Evolutionary conservation across 2,113 vertebrate species (phyloP).

Genomic region (human (Homo sapiens)): DNA sequence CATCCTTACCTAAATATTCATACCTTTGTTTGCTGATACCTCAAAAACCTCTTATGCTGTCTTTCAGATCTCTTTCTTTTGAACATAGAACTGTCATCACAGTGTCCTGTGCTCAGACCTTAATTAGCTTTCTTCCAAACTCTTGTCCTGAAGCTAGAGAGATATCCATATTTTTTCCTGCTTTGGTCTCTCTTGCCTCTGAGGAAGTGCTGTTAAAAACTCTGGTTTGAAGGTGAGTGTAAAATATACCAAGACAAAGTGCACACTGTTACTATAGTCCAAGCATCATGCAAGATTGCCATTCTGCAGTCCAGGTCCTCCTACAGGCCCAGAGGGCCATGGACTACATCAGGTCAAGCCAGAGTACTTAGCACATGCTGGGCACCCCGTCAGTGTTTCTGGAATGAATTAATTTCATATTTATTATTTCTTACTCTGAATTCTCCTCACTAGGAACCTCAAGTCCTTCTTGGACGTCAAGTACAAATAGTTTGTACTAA

Average conservation of each 20-base stretch:
- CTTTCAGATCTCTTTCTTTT: not conserved
- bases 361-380: not conserved
- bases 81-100: not conserved
- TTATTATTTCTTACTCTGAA: not conserved
- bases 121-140: not conserved
- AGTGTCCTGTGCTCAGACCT: not conserved
- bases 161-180: not conserved
- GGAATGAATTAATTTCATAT: not conserved
- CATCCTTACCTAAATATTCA: not conserved
- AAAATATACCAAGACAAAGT: not conserved
- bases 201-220: not conserved
- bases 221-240: not conserved
- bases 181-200: not conserved
- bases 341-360: not conserved
- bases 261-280: not conserved
- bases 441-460: not conserved
- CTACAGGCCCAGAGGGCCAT: not conserved
- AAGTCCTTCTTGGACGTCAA: not conserved
- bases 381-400: not conserved
- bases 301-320: no score
- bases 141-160: not conserved
- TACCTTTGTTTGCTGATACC: not conserved
- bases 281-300: not conserved
- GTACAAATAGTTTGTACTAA: not conserved
- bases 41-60: not conserved